phyloP scores from a whole-genome alignment of 2,113 vertebrate species.

The Anhinga rufa region DNA sequence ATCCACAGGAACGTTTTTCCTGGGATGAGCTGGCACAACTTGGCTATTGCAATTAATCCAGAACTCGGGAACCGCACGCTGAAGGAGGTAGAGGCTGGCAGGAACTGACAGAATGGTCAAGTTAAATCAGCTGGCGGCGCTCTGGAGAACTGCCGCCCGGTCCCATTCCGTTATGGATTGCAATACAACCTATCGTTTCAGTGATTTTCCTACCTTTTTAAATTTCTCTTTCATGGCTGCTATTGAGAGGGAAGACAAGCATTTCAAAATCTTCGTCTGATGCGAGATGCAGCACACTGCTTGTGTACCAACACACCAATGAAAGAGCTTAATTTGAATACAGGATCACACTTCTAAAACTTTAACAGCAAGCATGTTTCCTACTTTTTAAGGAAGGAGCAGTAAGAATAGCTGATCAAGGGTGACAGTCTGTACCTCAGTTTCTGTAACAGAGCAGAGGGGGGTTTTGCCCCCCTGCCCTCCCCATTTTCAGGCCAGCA shows the following conservation, averaged over 20 bases:
- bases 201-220: neutral
- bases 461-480: neutral
- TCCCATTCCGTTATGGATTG: neutral
- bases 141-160: neutral
- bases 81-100: neutral
- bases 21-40: neutral
- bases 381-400: neutral
- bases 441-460: neutral
- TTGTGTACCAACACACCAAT: neutral
- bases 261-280: neutral
- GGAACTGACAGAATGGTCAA: neutral
- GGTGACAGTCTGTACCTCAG: neutral
- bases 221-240: neutral
- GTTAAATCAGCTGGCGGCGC: neutral
- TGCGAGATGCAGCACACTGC: neutral
- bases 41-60: neutral
- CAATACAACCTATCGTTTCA: neutral
- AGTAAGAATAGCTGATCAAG: neutral
- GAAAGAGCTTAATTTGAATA: neutral
- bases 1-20: neutral
- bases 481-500: neutral
- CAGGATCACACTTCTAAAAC: neutral
- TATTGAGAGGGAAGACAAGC: neutral
- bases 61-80: rapidly evolving
- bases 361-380: neutral